Conservation (phyloP, 2,888 invertebrate species). For the Pomacea canaliculata region DNA sequence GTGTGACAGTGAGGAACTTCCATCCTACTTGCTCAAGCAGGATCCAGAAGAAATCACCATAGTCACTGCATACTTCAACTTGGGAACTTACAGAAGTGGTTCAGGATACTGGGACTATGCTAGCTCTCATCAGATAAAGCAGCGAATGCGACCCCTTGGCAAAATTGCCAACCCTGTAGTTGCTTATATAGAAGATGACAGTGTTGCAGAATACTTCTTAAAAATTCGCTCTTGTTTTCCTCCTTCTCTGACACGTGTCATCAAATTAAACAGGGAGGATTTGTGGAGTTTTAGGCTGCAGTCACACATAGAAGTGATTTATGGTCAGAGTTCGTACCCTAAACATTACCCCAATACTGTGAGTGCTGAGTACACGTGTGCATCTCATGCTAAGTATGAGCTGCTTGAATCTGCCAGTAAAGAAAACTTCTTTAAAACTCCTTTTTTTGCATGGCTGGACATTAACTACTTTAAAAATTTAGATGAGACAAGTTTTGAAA, state of each 20-base stretch:
- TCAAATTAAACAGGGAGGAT: conserved; percentile 33
- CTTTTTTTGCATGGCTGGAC: conserved; percentile 43
- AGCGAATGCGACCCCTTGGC: conserved; percentile 36
- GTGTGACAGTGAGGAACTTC: conserved; percentile 36
- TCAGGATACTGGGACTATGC: conserved; percentile 27
- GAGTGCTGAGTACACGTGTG: conserved; percentile 37
- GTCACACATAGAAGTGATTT: conserved; percentile 31
- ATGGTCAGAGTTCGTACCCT: conserved; percentile 35
- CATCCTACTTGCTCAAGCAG: conserved; percentile 29
- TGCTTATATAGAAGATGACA: conserved; percentile 38
- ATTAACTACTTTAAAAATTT: conserved; percentile 35
- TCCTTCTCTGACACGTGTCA: conserved; percentile 31
- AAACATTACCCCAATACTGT: conserved; percentile 39
- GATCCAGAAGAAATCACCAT: conserved; percentile 43
- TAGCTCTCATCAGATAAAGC: conserved; percentile 34
- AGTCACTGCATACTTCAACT: conserved; percentile 39
- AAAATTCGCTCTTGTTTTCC: conserved; percentile 37
- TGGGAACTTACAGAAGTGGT: conserved; percentile 39
- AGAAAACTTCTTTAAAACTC: conserved; percentile 33
- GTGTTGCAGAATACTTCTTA: conserved; percentile 32
- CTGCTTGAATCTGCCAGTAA: conserved; percentile 28
- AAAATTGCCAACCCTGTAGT: conserved; percentile 39
- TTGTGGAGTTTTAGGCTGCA: conserved; percentile 37
- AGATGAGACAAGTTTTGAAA: conserved; percentile 25
- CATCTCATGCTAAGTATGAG: conserved; percentile 43